Conservation (phyloP, 2,888 invertebrate species). For the Nemoura dubitans region DNA sequence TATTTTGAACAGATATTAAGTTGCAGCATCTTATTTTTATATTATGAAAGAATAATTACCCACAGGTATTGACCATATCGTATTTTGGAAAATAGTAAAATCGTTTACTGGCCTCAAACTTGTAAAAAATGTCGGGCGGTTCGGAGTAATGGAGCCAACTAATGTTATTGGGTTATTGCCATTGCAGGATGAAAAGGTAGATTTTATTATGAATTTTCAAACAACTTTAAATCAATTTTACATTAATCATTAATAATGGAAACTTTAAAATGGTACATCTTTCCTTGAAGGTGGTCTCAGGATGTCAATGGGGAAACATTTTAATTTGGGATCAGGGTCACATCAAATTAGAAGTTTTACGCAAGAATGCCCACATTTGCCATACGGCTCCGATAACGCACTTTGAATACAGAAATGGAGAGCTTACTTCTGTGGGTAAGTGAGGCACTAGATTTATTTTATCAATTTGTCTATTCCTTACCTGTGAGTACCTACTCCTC, state of each 20-base stretch:
- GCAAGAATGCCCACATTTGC: slow-evolving; percentile 76
- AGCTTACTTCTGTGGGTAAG: slow-evolving; percentile 64
- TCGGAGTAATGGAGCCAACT: slow-evolving; percentile 89
- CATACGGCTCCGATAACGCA: slow-evolving; percentile 79
- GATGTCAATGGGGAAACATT: slow-evolving; percentile 91
- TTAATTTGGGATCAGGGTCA: slow-evolving; percentile 90
- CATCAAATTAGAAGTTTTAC: slow-evolving; percentile 84
- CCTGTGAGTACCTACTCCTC: no score
- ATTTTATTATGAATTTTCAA: neutral
- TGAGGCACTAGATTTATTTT: neutral
- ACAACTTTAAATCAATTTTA: no score
- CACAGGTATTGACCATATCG: slow-evolving; percentile 72
- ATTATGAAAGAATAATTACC: neutral
- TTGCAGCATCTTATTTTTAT: neutral
- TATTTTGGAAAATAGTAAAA: slow-evolving; percentile 92
- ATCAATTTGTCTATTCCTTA: no score
- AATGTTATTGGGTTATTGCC: slow-evolving; percentile 86
- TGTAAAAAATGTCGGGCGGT: slow-evolving; percentile 86
- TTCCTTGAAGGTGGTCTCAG: slow-evolving; percentile 75
- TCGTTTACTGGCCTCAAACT: slow-evolving; percentile 93
- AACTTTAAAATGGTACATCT: neutral
- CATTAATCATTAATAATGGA: no score
- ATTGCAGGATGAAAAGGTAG: slow-evolving; percentile 76
- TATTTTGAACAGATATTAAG: neutral
- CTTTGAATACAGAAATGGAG: slow-evolving; percentile 64